phyloP scores from a whole-genome alignment of 2,113 vertebrate genomes.

The Larimichthys crocea region DNA sequence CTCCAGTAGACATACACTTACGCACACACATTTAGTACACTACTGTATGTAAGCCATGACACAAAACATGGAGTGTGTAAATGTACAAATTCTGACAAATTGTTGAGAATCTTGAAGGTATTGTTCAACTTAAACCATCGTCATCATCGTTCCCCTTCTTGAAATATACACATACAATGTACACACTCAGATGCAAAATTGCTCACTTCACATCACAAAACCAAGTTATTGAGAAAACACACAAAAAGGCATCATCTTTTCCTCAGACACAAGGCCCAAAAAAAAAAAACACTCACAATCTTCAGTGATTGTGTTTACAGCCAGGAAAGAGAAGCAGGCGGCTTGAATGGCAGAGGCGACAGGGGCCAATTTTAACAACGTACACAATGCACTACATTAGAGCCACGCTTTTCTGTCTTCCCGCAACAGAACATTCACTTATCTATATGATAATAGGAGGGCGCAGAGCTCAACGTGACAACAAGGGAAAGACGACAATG shows the following conservation, averaged over 20 bases:
- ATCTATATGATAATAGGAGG: slow-evolving; percentile 84
- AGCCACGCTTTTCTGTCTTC: slow-evolving; percentile 50
- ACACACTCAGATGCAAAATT: slow-evolving; percentile 2
- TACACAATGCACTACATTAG: slow-evolving; percentile 71
- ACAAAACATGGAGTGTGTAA: not conserved
- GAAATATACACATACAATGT: not conserved
- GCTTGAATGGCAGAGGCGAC: slow-evolving; percentile 57
- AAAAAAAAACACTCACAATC: slow-evolving; percentile 20
- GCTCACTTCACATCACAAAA: slow-evolving; percentile 7
- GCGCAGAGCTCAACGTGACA: slow-evolving; percentile 67
- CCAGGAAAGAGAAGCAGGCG: slow-evolving; percentile 37
- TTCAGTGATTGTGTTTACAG: slow-evolving; percentile 40
- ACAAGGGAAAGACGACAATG: slow-evolving; percentile 74
- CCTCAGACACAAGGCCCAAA: slow-evolving; percentile 5
- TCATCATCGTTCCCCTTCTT: not conserved
- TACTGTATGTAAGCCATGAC: not conserved
- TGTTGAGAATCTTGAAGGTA: not conserved
- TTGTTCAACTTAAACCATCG: not conserved
- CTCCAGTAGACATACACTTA: not conserved
- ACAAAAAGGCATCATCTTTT: slow-evolving; percentile 1
- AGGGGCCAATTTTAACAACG: slow-evolving; percentile 61
- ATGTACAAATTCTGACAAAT: not conserved
- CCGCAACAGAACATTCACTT: slow-evolving; percentile 78
- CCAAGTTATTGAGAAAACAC: slow-evolving; percentile 24
- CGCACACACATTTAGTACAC: slow-evolving; percentile 4